Percentiles rank a stretch among this genome's conserved stretches.
Conservation (phyloP, 1,140 invertebrate species). For the Drosophila novamexicana region DNA sequence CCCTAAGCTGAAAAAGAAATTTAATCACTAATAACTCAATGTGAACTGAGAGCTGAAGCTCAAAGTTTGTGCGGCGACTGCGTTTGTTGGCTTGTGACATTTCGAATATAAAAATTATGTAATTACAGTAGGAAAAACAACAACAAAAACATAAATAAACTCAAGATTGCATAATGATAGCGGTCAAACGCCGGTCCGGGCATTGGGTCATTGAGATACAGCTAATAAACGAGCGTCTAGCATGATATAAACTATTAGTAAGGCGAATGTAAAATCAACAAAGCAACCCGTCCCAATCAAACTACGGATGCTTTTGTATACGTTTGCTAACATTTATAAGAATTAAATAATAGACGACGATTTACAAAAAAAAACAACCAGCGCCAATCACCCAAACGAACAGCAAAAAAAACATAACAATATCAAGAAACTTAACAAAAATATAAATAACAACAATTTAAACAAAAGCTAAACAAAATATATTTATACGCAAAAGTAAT, state of each 20-base stretch:
- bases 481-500: not conserved
- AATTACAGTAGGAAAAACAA: constrained; percentile 48
- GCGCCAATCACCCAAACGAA: constrained; percentile 33
- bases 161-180: constrained; percentile 57
- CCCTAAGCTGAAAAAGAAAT: constrained; percentile 44
- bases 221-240: constrained; percentile 72
- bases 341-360: constrained; percentile 44
- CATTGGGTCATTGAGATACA: constrained; percentile 58
- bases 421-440: constrained; percentile 18
- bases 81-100: constrained; percentile 74
- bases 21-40: constrained; percentile 66
- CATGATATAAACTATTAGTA: constrained; percentile 58
- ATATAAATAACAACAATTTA: constrained; percentile 3
- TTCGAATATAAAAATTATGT: constrained; percentile 73
- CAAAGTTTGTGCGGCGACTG: constrained; percentile 32
- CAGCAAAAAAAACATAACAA: constrained; percentile 24
- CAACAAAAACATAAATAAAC: constrained; percentile 46
- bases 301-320: constrained; percentile 13
- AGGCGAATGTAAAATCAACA: constrained; percentile 23
- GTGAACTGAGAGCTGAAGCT: constrained; percentile 29
- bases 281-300: not conserved
- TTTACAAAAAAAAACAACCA: constrained; percentile 8
- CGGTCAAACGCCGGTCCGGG: constrained; percentile 32
- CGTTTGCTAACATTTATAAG: constrained; percentile 30
- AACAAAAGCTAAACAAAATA: constrained; percentile 2